Percentiles rank a stretch among this genome's conserved stretches.
phyloP scores from a whole-genome alignment of 2,888 invertebrate species.

The Hirtodrosophila duncani region DNA sequence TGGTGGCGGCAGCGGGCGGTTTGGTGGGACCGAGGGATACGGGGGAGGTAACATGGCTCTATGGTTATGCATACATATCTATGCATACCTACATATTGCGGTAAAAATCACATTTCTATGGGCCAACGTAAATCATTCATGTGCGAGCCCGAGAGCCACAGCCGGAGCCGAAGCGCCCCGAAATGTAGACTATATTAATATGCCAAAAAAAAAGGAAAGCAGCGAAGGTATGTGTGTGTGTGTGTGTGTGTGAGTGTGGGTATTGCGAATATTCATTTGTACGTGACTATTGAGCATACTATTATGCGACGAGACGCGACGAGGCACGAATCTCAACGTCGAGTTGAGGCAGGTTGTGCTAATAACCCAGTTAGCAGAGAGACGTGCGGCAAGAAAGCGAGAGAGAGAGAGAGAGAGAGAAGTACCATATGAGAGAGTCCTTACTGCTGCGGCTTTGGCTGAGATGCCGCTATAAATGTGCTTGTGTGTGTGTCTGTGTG shows the following conservation, averaged over 20 bases:
- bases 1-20: background rate
- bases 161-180: conserved; percentile 11
- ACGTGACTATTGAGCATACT: conserved; percentile 70
- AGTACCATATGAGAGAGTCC: conserved; percentile 11
- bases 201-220: conserved; percentile 69
- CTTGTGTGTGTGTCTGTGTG: conserved; percentile 30
- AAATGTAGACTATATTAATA: conserved; percentile 70
- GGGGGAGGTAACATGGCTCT: background rate
- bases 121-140: conserved; percentile 66
- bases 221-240: background rate
- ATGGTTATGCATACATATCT: conserved; percentile 20
- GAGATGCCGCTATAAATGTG: conserved; percentile 3
- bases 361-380: conserved; percentile 63
- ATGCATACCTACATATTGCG: conserved; percentile 60
- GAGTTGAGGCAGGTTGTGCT: conserved; percentile 69
- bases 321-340: conserved; percentile 16
- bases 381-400: too few relatives aligned
- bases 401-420: conserved; percentile 15
- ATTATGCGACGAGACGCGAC: conserved; percentile 21
- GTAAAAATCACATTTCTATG: conserved; percentile 69
- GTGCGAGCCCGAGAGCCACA: conserved; percentile 28
- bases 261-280: conserved; percentile 71
- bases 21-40: background rate
- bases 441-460: conserved; percentile 10
- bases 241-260: too few relatives aligned